phyloP scores from a whole-genome alignment of 2,888 invertebrate genomes.

The Blomia tropicalis region DNA sequence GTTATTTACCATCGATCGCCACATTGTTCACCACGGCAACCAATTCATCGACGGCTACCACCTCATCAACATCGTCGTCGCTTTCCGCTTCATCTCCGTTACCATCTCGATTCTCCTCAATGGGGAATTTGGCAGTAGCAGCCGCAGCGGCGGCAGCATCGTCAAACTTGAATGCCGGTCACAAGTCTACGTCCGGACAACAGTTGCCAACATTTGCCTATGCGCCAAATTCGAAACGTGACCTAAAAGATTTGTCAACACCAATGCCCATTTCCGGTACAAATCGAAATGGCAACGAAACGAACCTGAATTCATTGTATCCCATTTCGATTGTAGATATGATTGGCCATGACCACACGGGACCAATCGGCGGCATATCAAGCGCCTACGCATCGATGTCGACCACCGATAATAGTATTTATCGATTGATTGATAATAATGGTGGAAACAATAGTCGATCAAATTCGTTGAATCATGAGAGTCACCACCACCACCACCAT shows the following conservation, averaged over 20 bases:
- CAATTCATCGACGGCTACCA: neutral
- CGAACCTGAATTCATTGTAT: constrained; percentile 6
- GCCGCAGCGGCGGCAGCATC: neutral
- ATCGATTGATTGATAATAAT: neutral
- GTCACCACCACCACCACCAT: neutral
- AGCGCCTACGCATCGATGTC: neutral
- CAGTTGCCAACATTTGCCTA: neutral
- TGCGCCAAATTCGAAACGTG: neutral
- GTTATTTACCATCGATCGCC: neutral
- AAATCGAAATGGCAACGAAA: neutral
- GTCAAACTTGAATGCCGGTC: neutral
- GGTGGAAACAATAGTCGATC: constrained; percentile 1
- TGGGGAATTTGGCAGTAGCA: neutral
- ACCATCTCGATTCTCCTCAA: constrained; percentile 14
- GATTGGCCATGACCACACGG: neutral
- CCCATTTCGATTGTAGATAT: constrained; percentile 3
- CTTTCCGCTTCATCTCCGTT: constrained; percentile 3
- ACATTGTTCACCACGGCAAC: neutral
- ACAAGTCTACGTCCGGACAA: neutral
- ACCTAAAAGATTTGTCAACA: neutral
- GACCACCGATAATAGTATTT: constrained; percentile 4
- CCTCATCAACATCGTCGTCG: constrained; percentile 5
- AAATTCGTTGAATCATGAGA: neutral
- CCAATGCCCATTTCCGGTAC: no score
- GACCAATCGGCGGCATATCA: neutral